A percentile compares a stretch with the other conserved stretches of the same genome.
These are phyloP conservation scores for Rallus limicola DNA, from an alignment of 2,113 vertebrate species.

Conservation along the genomic window DNA sequence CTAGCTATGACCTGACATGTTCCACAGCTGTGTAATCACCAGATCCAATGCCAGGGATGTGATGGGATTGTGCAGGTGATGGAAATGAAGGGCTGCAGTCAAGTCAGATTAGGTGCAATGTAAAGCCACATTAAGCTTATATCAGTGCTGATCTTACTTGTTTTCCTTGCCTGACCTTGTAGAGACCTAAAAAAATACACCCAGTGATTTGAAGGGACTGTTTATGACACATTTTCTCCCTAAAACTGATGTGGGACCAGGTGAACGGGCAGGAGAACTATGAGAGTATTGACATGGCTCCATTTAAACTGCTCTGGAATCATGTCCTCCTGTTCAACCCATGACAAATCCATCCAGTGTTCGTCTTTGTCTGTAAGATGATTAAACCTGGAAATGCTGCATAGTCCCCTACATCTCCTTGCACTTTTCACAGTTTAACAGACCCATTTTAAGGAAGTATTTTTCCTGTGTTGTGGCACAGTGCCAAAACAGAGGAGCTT, in stretches of 20 bases:
- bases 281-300: background rate
- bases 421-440: background rate
- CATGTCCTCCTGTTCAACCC: background rate
- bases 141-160: background rate
- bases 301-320: background rate
- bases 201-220: background rate
- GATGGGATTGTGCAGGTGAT: background rate
- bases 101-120: background rate
- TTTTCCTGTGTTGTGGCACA: background rate
- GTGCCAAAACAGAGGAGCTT: background rate
- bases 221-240: background rate
- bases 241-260: background rate
- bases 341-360: background rate
- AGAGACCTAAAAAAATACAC: background rate
- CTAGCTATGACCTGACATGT: background rate
- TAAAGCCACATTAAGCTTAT: background rate
- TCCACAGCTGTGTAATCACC: background rate
- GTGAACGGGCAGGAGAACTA: background rate
- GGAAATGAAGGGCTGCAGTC: background rate
- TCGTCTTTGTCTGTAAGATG: background rate
- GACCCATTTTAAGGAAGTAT: background rate
- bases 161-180: background rate
- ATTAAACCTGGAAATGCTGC: background rate
- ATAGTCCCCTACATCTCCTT: background rate
- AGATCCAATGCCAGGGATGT: rapidly evolving